Evolutionary conservation across 2,113 vertebrate genomes (phyloP), one percentile per base, ranked within the genome.

Genomic region (Ariopsis seemanni): DNA sequence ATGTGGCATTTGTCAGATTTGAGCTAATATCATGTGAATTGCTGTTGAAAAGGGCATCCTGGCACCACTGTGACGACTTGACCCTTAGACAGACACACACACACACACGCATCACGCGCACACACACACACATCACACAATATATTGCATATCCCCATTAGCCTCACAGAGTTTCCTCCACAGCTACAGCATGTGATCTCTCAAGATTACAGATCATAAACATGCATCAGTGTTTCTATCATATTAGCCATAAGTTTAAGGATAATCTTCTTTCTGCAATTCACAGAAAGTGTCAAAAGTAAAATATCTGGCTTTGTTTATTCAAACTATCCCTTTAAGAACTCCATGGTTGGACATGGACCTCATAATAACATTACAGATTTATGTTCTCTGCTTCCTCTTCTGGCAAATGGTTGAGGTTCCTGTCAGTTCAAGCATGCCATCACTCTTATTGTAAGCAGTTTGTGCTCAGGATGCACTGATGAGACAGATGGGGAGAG

Each of bases 1-100:
- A 71, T 58, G 86, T 55, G 89, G 30, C 53, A 77, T 90, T 90
- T 87, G 83, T 87, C 78, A 85, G 60, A 77, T 83, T 62, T 86
- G 42, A 52, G 22, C 85, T 86, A 90, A 79, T 86, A 67, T 82
- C 82, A 69, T 77, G 78, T 85, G 83, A 89, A 85, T 57, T 71
- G 89, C 50, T 62, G 67, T 81, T 84, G 65, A 89, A 89, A 83
- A 80, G 63, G 69, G 58, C 72, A 80, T 81, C 63, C 17, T 79
- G 42, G 63, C 69, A 50, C 81, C 62, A 84, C n/a, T 20, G 74
- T 57, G 67, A 82, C 48, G 10, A 65, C 65, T 4, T 50, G 22
- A 72, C 63, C 48, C 58, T 75, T 50, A 75, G 74, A 77, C 11
- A 77, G 14, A 42, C n/a, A 71, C 22, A 58, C 65, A 53, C 62